Evolutionary conservation across 2,113 vertebrate species (phyloP).

Genomic region (Natator depressus): DNA sequence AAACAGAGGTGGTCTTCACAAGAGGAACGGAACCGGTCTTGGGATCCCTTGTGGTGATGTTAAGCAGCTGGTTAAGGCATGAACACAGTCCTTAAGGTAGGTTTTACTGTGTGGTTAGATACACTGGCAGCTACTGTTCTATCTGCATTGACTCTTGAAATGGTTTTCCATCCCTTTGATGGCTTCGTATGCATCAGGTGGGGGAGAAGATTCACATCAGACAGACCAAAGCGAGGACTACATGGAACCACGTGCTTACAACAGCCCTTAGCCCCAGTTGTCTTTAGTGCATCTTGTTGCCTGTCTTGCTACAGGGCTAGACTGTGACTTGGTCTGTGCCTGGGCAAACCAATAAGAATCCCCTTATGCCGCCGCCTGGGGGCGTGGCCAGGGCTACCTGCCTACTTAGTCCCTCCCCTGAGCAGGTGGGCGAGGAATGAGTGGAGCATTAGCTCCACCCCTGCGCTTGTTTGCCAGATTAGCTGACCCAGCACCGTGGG

Average conservation of each 20-base stretch:
- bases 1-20: not conserved
- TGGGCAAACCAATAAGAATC: not conserved
- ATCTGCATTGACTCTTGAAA: not conserved
- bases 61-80: not conserved
- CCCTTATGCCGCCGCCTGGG: no score
- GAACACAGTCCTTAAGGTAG: not conserved
- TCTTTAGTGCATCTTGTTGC: not conserved
- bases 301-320: not conserved
- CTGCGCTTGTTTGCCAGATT: no score
- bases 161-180: not conserved
- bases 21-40: not conserved
- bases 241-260: not conserved
- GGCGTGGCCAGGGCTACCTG: no score
- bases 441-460: no score
- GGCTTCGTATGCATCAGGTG: not conserved
- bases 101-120: not conserved
- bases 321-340: not conserved
- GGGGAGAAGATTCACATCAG: not conserved
- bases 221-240: not conserved
- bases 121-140: not conserved
- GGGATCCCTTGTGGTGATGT: not conserved
- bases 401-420: no score
- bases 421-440: no score
- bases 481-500: no score
- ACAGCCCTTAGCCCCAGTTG: not conserved